Conservation (phyloP, 2,113 vertebrate genomes). For the Paradoxurus hermaphroditus region DNA sequence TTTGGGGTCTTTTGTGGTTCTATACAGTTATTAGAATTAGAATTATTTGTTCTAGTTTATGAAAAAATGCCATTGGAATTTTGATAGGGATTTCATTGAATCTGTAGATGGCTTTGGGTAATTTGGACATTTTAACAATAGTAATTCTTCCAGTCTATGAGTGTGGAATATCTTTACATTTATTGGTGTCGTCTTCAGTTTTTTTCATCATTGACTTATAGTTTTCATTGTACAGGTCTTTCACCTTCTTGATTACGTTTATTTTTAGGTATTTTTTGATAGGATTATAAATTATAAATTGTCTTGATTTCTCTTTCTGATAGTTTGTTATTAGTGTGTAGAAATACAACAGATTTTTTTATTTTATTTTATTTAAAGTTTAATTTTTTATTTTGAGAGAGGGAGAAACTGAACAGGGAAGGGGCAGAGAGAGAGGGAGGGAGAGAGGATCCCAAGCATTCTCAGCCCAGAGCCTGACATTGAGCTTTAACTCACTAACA, state of each 20-base stretch:
- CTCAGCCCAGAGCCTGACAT: no score
- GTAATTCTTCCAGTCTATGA: not conserved
- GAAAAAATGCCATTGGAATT: not conserved
- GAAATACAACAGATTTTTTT: not conserved
- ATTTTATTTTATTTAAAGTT: not conserved
- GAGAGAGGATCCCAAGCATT: no score
- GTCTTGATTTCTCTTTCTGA: not conserved
- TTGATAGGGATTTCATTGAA: not conserved
- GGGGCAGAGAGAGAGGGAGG: no score
- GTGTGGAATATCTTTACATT: not conserved
- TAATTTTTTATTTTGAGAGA: no score
- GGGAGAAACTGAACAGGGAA: no score
- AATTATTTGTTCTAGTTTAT: not conserved
- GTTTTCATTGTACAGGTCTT: not conserved
- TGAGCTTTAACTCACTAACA: no score
- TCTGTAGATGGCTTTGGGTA: not conserved
- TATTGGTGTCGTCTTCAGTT: not conserved
- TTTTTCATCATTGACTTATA: not conserved
- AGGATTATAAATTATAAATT: not conserved
- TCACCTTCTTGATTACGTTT: not conserved
- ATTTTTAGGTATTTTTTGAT: not conserved
- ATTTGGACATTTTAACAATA: not conserved
- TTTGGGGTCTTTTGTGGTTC: not conserved
- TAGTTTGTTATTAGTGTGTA: not conserved
- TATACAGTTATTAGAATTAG: not conserved